These are phyloP conservation scores for Callipepla californica DNA, from an alignment of 2,113 vertebrate species.

Conservation along the genomic window DNA sequence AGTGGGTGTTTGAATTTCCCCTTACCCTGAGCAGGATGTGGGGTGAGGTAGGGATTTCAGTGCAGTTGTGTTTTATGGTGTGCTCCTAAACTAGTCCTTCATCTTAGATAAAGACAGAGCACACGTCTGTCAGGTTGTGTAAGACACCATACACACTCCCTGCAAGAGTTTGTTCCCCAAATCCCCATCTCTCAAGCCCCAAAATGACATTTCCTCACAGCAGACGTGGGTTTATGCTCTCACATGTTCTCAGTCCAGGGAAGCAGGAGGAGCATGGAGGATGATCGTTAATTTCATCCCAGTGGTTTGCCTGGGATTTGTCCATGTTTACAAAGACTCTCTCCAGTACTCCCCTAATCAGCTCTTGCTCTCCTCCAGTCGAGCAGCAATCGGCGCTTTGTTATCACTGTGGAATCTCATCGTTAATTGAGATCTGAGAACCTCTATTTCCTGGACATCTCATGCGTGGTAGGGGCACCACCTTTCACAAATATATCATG, in stretches of 20 bases:
- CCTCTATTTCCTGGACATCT: conserved; percentile 67
- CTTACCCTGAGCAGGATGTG: not conserved
- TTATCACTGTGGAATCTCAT: conserved; percentile 52
- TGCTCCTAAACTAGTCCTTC: not conserved
- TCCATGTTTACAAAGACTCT: conserved; percentile 35
- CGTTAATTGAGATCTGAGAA: conserved; percentile 51
- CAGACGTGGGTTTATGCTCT: not conserved
- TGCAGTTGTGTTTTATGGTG: not conserved
- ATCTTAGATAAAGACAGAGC: not conserved
- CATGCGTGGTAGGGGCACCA: conserved; percentile 60
- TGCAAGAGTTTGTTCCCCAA: not conserved
- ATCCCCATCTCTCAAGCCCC: not conserved
- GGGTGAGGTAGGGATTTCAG: not conserved
- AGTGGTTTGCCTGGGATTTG: not conserved
- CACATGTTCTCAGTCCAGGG: not conserved
- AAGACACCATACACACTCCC: accelerated
- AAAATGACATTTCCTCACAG: not conserved
- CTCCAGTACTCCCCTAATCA: not conserved
- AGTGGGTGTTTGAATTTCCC: not conserved
- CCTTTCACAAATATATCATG: conserved; percentile 64
- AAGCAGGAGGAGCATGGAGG: not conserved
- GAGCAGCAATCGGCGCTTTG: not conserved
- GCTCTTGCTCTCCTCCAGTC: not conserved
- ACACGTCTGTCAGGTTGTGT: not conserved
- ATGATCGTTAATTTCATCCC: not conserved